Conservation (phyloP, 2,797 vertebrate species). For the Simalia tracyae region DNA sequence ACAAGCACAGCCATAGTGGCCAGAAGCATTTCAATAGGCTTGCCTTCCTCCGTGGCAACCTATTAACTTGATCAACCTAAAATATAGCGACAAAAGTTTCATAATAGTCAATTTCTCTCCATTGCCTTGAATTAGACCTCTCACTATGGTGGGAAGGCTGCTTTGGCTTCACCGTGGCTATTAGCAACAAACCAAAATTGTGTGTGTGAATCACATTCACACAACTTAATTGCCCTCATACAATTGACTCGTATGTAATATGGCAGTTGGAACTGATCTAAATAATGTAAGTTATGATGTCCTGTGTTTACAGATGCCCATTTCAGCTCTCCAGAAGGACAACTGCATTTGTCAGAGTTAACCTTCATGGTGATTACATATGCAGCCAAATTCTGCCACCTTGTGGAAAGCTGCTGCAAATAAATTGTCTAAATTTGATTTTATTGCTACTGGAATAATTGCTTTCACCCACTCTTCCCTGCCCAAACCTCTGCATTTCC, state of each 20-base stretch:
- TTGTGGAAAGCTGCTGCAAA: constrained; percentile 46
- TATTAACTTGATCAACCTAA: not conserved
- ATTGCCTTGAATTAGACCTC: not conserved
- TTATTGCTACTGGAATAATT: not conserved
- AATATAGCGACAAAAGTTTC: not conserved
- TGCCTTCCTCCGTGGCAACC: not conserved
- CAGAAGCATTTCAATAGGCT: not conserved
- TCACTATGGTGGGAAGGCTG: not conserved
- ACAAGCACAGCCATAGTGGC: not conserved
- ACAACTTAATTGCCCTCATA: not conserved
- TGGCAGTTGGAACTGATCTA: not conserved
- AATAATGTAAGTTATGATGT: not conserved
- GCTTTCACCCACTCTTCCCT: not conserved
- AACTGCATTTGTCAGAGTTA: not conserved
- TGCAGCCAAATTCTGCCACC: constrained; percentile 60
- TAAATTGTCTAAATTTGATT: constrained; percentile 12
- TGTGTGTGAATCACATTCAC: not conserved
- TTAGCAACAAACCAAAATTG: not conserved
- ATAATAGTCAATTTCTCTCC: not conserved
- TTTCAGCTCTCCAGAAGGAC: not conserved
- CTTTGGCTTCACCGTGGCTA: not conserved
- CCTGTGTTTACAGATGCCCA: not conserved
- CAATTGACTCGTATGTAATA: not conserved
- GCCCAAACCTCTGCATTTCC: not conserved
- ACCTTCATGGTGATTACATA: not conserved